These are phyloP conservation scores for Orchesella flavescens DNA, from an alignment of 2,888 invertebrate genomes.

Conservation along the genomic window DNA sequence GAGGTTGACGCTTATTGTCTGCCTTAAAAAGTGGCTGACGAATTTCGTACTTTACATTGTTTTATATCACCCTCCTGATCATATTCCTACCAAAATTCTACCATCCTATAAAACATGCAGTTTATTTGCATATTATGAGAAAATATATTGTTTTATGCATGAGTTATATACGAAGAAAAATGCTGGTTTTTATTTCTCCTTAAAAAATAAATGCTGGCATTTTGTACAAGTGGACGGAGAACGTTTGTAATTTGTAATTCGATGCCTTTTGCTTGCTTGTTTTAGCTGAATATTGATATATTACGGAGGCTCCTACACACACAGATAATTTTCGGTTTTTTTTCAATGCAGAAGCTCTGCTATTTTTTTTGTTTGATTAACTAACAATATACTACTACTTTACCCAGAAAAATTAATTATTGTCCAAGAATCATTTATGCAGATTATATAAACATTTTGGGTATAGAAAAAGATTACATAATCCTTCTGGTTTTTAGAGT, in stretches of 20 bases:
- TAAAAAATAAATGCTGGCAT: constrained; percentile 11
- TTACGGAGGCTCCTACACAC: too few relatives aligned
- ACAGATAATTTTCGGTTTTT: too few relatives aligned
- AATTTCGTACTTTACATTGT: constrained; percentile 30
- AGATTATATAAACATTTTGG: neutral
- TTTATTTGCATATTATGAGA: constrained; percentile 54
- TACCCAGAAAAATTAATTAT: constrained; percentile 2
- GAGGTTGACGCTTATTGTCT: constrained; percentile 49
- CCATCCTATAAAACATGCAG: constrained; percentile 25
- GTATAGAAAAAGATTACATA: neutral
- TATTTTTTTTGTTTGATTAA: neutral
- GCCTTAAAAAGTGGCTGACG: constrained; percentile 43
- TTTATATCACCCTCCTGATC: constrained; percentile 27
- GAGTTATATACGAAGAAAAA: neutral
- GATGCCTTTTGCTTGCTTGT: neutral
- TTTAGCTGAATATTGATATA: too few relatives aligned
- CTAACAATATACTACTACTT: neutral
- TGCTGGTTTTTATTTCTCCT: constrained; percentile 36
- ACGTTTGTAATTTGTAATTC: too few relatives aligned
- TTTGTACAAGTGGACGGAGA: neutral
- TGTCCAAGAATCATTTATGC: neutral
- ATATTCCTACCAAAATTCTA: too few relatives aligned
- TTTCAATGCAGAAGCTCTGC: too few relatives aligned
- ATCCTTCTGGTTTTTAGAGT: neutral
- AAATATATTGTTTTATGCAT: constrained; percentile 32